These are phyloP conservation scores for Perdita meconis DNA, from an alignment of 2,888 invertebrate species.

Conservation along the genomic window DNA sequence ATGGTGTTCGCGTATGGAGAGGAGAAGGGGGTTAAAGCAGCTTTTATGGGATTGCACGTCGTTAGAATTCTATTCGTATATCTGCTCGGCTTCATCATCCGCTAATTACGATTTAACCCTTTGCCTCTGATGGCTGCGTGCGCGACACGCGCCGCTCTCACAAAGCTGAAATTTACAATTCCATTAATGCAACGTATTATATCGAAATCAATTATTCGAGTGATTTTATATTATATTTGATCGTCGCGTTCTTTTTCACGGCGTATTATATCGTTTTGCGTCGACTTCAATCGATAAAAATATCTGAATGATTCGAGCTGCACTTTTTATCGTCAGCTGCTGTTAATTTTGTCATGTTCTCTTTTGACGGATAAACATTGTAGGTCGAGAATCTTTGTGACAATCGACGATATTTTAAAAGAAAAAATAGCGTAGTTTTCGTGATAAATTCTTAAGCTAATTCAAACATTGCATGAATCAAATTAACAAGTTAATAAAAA, in stretches of 20 bases:
- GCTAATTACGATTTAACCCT: conserved; percentile 71
- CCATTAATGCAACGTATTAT: conserved; percentile 67
- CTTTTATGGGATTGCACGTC: conserved; percentile 55
- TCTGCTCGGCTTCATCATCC: conserved; percentile 58
- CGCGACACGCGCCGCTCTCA: conserved; percentile 24
- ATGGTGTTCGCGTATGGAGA: conserved; percentile 4
- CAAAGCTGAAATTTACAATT: conserved; percentile 68
- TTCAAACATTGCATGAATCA: too few species aligned
- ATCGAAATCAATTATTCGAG: conserved; percentile 63
- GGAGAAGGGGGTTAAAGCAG: neutral
- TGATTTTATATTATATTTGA: conserved; percentile 59
- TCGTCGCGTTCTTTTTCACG: conserved; percentile 41
- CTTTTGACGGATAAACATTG: conserved; percentile 3
- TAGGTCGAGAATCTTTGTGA: neutral
- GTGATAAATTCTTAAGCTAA: too few species aligned
- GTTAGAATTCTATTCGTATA: conserved; percentile 59
- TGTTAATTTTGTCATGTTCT: neutral
- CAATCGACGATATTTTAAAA: too few species aligned
- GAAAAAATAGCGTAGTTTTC: too few species aligned
- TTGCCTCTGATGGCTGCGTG: conserved; percentile 37
- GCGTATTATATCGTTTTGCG: conserved; percentile 22
- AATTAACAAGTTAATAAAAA: too few species aligned
- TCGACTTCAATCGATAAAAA: conserved; percentile 14
- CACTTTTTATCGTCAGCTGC: neutral
- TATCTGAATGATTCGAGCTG: conserved; percentile 16